These are phyloP conservation scores for Sebastes taczanowskii DNA, from an alignment of 2,797 vertebrate species.

Conservation along the genomic window DNA sequence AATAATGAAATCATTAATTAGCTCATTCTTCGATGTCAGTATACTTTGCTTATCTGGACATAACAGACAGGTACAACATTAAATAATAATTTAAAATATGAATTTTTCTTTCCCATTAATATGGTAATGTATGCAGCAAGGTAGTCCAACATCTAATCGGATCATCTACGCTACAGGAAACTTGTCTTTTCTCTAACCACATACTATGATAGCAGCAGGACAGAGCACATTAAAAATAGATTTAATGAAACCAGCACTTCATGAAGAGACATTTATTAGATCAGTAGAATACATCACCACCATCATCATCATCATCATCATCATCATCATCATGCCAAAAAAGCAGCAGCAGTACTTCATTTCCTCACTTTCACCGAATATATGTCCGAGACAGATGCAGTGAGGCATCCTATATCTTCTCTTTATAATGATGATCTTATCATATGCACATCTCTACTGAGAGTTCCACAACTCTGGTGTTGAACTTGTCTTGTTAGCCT, in stretches of 20 bases:
- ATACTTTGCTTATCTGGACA: neutral
- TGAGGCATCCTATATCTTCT: conserved; percentile 31
- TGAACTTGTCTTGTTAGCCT: conserved; percentile 32
- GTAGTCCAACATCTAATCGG: conserved; percentile 20
- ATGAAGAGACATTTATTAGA: conserved; percentile 91
- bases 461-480: conserved; percentile 27
- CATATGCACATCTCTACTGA: conserved; percentile 21
- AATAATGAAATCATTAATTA: neutral
- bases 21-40: neutral
- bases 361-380: conserved; percentile 44
- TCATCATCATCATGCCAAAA: conserved; percentile 64
- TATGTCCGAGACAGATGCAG: conserved; percentile 29
- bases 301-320: conserved; percentile 34
- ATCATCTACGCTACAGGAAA: conserved; percentile 19
- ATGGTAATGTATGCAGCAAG: neutral
- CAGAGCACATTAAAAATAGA: conserved; percentile 39
- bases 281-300: conserved; percentile 86
- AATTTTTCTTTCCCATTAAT: conserved; percentile 13
- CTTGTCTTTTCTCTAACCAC: neutral
- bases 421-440: conserved; percentile 49
- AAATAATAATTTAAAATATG: neutral
- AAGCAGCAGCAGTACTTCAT: conserved; percentile 71
- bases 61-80: neutral
- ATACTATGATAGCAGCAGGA: conserved; percentile 9
- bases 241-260: conserved; percentile 58